Base-by-base conservation (phyloP, 2,888 invertebrate genomes). In the Abrostola tripartita region DNA sequence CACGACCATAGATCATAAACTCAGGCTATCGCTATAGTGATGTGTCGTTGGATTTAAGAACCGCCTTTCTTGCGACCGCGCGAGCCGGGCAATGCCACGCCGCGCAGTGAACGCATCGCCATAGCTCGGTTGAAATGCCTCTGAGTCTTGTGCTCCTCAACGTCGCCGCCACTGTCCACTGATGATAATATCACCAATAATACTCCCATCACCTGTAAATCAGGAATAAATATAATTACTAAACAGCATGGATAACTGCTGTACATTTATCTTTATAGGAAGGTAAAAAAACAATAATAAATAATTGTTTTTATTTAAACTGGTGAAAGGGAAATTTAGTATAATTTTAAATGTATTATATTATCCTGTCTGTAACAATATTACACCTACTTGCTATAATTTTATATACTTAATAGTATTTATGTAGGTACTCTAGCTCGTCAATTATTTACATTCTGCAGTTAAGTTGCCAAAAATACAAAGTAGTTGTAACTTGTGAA, bases 61-160 rank as follows among this genome's bases (percentile, higher is more conserved):
- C 90, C 90, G 60, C 90, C 91, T 87, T 95, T 95, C 83, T 93
- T 95, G 24, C 94, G 88, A 0, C 91, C 88, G 42, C 93, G 84
- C 5, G 91, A 76, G 57, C 89, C 89, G 6, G 91, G 85, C 8
- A 95, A 80, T 35, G 93, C 80, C 52, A 95, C 94, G 51, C 96
- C 96, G 52, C 96, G 95, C 50, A 98, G 94, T 56, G 97, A 97
- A 11, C 98, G 95, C 98, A 98, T 98, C 12, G 98, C 98, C 97
- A 98, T 97, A 11, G 98, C 97, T 79, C 98, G 95, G 92, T 98
- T 98, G 91, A 98, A 98, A 87, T 98, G 98, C 40, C 98, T 96
- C 81, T 97, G 97, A 6, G 96, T 96, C 87, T 96, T 97, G 81
- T 95, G 95, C 73, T 96, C 96, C 65, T 92, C 95, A 11, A 85